Percentiles rank a stretch among this genome's conserved stretches.
These are phyloP conservation scores for Rhagoletis zephyria DNA, from an alignment of 1,140 invertebrate species.

Conservation along the genomic window DNA sequence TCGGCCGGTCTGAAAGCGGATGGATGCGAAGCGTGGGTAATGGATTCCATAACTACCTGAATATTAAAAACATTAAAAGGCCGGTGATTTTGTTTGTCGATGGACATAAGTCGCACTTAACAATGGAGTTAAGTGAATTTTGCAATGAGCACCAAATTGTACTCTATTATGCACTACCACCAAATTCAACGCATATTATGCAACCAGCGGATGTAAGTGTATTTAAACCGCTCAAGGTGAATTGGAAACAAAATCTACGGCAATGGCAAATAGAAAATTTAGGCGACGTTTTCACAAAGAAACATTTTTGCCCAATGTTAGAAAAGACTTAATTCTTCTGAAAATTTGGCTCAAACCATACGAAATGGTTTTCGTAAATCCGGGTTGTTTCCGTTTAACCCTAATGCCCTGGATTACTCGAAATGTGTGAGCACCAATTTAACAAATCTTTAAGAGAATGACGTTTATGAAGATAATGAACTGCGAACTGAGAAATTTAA, in stretches of 20 bases:
- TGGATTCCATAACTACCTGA: constrained; percentile 28
- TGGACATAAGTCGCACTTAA: constrained; percentile 47
- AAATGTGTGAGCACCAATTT: constrained; percentile 61
- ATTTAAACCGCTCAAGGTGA: no score
- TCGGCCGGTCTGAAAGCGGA: constrained; percentile 4
- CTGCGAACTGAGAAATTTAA: no score
- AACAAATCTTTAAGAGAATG: background rate
- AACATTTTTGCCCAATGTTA: background rate
- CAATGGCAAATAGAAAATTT: constrained; percentile 28
- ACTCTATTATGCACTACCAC: constrained; percentile 29
- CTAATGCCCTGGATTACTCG: constrained; percentile 63
- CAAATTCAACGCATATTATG: no score
- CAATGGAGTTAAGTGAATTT: constrained; percentile 36
- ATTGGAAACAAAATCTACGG: constrained; percentile 34
- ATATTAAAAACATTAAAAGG: constrained; percentile 4
- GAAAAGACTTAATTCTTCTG: background rate
- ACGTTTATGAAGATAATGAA: no score
- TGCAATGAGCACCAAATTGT: constrained; percentile 43
- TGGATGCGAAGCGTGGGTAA: constrained; percentile 25
- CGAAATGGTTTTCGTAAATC: constrained; percentile 68
- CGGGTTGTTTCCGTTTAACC: constrained; percentile 68
- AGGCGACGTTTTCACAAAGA: background rate
- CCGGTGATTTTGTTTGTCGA: background rate
- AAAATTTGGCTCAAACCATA: constrained; percentile 58
- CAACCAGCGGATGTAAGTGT: no score